Evolutionary conservation across 2,113 vertebrate species (phyloP).

Genomic region (Sminthopsis crassicaudata): DNA sequence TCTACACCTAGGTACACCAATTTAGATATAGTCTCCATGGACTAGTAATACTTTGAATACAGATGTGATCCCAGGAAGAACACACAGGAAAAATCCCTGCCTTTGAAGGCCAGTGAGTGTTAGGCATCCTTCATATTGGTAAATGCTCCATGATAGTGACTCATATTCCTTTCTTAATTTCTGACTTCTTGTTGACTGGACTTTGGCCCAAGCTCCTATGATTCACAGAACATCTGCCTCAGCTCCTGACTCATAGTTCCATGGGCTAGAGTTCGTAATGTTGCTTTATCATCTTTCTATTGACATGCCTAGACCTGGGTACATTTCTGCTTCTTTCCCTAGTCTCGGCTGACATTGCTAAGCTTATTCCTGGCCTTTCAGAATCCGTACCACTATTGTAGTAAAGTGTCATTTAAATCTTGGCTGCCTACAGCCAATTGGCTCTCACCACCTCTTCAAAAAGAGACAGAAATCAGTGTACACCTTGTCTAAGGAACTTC

Average conservation of each 20-base stretch:
- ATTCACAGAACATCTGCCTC: background rate
- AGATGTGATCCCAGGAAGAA: background rate
- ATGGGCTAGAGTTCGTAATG: background rate
- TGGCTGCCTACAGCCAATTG: background rate
- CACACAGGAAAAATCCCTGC: background rate
- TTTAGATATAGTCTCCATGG: background rate
- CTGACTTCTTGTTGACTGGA: background rate
- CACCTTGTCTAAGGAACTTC: background rate
- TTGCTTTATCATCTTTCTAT: background rate
- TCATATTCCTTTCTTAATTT: background rate
- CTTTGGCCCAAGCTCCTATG: background rate
- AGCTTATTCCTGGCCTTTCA: background rate
- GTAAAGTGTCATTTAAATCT: background rate
- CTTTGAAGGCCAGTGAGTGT: background rate
- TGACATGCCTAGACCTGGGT: background rate
- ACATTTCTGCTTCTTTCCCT: background rate
- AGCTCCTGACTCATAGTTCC: background rate
- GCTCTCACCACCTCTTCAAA: background rate
- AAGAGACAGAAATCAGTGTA: background rate
- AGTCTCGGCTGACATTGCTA: background rate
- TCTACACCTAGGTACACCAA: background rate
- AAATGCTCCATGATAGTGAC: background rate
- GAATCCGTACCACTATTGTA: background rate
- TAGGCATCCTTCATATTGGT: background rate
- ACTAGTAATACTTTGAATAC: background rate